Evolutionary conservation across 2,797 vertebrate genomes (phyloP), one percentile per base, ranked within the genome.

Genomic region (Ceryle rudis): DNA sequence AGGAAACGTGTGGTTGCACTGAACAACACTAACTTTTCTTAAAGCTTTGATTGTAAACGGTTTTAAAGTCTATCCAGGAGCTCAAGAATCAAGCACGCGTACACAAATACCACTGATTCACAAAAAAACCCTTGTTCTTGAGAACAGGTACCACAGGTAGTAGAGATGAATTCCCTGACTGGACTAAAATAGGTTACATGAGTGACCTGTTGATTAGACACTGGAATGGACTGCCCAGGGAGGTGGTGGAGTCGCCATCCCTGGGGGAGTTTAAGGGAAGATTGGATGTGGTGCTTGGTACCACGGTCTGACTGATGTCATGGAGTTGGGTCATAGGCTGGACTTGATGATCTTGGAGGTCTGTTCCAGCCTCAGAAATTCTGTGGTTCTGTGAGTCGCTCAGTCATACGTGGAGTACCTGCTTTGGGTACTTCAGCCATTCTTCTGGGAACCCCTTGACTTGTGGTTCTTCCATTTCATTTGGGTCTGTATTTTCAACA

Each of bases 371-470:
- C 39, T 41, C 13, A 41, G 39, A 41, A 41, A 14, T 41, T 14
- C 39, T 41, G 39, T 41, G 13, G 14, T 14, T 14, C 39, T 41
- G 39, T 14, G 39, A 41, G 52, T 64, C 8, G 46, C 10, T 41
- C 58, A 61, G 15, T 22, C n/a, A 55, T 21, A 31, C 0, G 2
- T 11, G 51, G 39, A 58, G 54, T 97, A 99, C 99, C 99, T 99
- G 99, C 95, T 98, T 99, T 37, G 99, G 99, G 85, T 99, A 99
- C 90, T 98, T 98, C 22, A 99, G 97, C 99, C 99, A 99, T 84
- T 98, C 98, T 61, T 99, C 99, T 77, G 99, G 98, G 83, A 99
- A 99, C 10, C 97, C 97, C 91, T 97, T 98, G 79, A 99, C 86
- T 23, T 97, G 97, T 80, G 98, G 99, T 91, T 99, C 99, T 84